Conservation (phyloP, 92 coral and sea anemone genomes). For the Palythoa heliodiscus region DNA sequence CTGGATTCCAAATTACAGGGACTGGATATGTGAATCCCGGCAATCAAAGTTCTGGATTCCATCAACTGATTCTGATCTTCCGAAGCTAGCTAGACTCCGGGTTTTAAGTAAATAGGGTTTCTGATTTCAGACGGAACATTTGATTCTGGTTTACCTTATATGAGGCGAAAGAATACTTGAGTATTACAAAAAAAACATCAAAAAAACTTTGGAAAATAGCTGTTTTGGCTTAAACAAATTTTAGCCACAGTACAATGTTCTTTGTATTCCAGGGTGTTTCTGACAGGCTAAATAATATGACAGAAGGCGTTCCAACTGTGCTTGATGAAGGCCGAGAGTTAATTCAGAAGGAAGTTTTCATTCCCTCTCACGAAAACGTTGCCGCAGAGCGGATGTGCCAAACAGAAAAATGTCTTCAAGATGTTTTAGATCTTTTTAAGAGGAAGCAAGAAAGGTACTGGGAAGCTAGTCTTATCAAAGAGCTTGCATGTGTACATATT, state of each 20-base stretch:
- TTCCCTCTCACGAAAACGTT: conserved; percentile 8
- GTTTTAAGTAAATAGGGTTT: too few relatives aligned
- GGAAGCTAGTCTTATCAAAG: too few relatives aligned
- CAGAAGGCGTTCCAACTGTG: neutral
- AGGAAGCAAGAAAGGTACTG: conserved; percentile 23
- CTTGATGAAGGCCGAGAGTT: conserved; percentile 17
- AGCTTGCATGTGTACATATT: neutral
- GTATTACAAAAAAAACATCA: neutral
- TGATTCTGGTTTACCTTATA: neutral
- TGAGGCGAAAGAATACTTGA: neutral
- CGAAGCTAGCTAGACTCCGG: too few relatives aligned
- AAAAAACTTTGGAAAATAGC: neutral
- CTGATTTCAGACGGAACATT: too few relatives aligned
- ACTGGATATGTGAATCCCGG: neutral
- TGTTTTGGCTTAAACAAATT: too few relatives aligned
- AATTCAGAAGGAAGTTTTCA: neutral
- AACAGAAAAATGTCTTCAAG: conserved; percentile 25
- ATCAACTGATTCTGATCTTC: too few relatives aligned
- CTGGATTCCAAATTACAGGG: neutral
- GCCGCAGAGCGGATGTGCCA: conserved; percentile 13
- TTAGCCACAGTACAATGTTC: neutral
- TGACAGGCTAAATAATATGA: neutral
- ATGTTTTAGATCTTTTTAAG: conserved; percentile 11
- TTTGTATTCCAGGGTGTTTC: conserved; percentile 7
- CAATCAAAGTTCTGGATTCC: neutral